phyloP scores from a whole-genome alignment of 2,797 vertebrate genomes.

The Phrynocephalus guinanensis region DNA sequence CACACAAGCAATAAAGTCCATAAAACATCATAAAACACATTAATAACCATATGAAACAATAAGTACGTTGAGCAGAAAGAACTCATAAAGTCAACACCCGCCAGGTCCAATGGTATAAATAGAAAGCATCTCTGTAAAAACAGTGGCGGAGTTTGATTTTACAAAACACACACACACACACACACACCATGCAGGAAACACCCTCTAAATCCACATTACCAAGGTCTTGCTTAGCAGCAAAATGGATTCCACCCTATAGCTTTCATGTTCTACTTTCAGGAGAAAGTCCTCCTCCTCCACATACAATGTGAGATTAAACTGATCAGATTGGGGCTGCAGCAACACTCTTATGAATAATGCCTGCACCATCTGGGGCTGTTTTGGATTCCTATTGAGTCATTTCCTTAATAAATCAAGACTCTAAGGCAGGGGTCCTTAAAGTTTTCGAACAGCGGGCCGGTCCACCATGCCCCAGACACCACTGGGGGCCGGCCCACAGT shows the following conservation, averaged over 20 bases:
- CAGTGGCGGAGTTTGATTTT: background rate
- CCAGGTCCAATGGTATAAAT: background rate
- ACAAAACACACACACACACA: background rate
- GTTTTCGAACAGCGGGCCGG: too few relatives aligned
- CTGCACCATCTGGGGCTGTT: background rate
- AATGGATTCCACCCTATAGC: background rate
- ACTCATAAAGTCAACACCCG: conserved; percentile 16
- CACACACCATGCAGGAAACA: background rate
- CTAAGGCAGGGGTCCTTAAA: too few relatives aligned
- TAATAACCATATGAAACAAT: background rate
- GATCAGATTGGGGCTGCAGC: background rate
- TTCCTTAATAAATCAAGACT: too few relatives aligned
- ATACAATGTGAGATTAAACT: background rate
- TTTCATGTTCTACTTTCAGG: background rate
- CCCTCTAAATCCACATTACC: background rate
- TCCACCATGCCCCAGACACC: too few relatives aligned
- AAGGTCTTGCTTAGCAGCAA: background rate
- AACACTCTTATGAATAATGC: background rate
- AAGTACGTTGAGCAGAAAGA: background rate
- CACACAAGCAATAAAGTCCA: background rate
- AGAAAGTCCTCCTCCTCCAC: background rate
- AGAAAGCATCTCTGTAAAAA: background rate
- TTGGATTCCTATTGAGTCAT: background rate
- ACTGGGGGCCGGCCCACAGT: too few relatives aligned
- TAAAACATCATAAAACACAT: background rate